Conservation (phyloP, 2,888 invertebrate genomes). For the Cosmia trapezina region DNA sequence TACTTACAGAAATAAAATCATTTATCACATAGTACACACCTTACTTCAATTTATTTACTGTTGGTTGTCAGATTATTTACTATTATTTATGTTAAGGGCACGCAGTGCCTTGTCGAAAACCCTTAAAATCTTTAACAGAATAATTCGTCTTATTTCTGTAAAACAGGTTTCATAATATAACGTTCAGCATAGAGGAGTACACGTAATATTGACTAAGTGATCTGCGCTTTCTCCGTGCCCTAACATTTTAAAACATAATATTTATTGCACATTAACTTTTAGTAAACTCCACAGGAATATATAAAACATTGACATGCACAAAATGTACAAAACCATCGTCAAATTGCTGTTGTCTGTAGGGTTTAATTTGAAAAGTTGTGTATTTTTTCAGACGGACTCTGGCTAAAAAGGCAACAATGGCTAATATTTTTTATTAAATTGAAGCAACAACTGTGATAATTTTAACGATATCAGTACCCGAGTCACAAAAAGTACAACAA, state of each 20-base stretch:
- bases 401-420: neutral
- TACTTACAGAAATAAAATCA: too few species aligned
- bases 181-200: neutral
- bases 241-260: neutral
- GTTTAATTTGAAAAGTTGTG: slow-evolving; percentile 1
- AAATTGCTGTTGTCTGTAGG: neutral
- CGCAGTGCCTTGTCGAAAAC: neutral
- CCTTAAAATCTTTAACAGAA: neutral
- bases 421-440: neutral
- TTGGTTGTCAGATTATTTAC: too few species aligned
- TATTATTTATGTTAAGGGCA: too few species aligned
- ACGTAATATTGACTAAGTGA: neutral
- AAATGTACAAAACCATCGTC: neutral
- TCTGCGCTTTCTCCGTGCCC: too few species aligned
- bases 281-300: neutral
- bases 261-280: neutral
- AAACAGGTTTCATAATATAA: neutral
- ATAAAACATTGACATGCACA: too few species aligned
- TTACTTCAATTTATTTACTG: too few species aligned
- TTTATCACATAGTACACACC: too few species aligned
- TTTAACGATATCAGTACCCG: neutral
- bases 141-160: neutral
- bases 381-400: neutral
- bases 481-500: neutral
- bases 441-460: neutral